Percentiles rank a stretch among this genome's conserved stretches.
Evolutionary conservation across 2,113 vertebrate species (phyloP).

Genomic region (Neopipo cinnamomea): DNA sequence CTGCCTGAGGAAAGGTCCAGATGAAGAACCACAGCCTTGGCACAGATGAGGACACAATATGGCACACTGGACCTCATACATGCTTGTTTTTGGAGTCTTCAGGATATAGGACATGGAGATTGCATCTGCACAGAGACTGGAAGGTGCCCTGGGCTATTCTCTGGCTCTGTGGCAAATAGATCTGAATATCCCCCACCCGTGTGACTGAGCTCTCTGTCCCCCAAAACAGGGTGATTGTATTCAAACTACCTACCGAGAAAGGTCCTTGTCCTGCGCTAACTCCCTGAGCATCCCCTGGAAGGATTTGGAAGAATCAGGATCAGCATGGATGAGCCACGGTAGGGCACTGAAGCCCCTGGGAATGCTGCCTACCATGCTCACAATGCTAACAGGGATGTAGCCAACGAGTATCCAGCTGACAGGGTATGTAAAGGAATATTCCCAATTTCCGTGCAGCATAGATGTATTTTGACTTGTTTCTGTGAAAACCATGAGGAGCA

Average conservation of each 20-base stretch:
- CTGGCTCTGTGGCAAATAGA: not conserved
- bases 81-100: not conserved
- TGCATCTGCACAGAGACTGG: not conserved
- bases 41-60: not conserved
- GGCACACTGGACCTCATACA: not conserved
- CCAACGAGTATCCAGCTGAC: not conserved
- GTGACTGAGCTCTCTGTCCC: not conserved
- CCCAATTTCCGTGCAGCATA: not conserved
- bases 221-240: not conserved
- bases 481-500: not conserved
- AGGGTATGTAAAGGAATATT: not conserved
- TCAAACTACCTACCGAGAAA: not conserved
- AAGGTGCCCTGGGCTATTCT: not conserved
- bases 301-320: not conserved
- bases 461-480: not conserved
- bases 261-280: not conserved
- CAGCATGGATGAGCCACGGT: not conserved
- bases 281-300: not conserved
- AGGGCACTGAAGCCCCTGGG: fast-evolving
- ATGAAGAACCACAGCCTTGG: not conserved
- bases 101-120: not conserved
- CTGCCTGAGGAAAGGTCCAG: not conserved
- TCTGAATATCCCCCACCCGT: not conserved
- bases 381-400: not conserved
- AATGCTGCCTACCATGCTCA: not conserved